Evolutionary conservation across 2,888 invertebrate genomes (phyloP), one percentile per base, ranked within the genome.

Genomic region (Acleris emargana): DNA sequence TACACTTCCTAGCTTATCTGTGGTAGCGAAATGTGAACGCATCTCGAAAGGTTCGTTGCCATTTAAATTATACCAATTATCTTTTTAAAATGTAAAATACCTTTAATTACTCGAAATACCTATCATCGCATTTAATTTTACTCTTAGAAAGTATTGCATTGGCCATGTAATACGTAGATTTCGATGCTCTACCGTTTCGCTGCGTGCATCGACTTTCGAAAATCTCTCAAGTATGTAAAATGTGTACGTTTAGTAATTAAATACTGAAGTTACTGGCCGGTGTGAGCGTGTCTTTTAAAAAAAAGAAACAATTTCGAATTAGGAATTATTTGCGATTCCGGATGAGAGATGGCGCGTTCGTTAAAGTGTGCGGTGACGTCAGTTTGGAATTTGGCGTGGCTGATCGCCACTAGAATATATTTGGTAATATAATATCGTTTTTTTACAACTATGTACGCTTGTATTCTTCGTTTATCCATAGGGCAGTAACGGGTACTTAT

Each of bases 331-430:
- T 42, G 43, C 42, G 43, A 59, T 53, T 64, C 43, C 51, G 45
- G n/a, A 22, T 47, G 42, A 6, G 18, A 74, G 68, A 89, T 87
- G 87, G 80, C 82, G 69, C 79, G 83, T 0, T 77, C 79, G 16
- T 71, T 89, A 20, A 79, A 80, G 69, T 80, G 82, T 47, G 79
- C 85, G 49, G 75, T 88, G 62, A 78, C 79, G 58, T 86, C 76
- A 64, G 76, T 91, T 71, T 91, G 89, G 89, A 88, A 85, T 72
- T 82, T 91, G 68, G 83, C 88, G n/a, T 89, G 89, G 89, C 73
- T 90, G 70, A 75, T 90, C 28, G 86, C 88, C 11, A 87, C 89
- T 25, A 91, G 91, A 82, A 81, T 88, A 16, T 88, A 88, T 78
- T 76, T 89, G 91, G 91, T 91, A 82, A 73, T 69, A 67, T 91